Evolutionary conservation across 2,888 invertebrate species (phyloP), one percentile per base, ranked within the genome.

Genomic region (Pasiphila rectangulata): DNA sequence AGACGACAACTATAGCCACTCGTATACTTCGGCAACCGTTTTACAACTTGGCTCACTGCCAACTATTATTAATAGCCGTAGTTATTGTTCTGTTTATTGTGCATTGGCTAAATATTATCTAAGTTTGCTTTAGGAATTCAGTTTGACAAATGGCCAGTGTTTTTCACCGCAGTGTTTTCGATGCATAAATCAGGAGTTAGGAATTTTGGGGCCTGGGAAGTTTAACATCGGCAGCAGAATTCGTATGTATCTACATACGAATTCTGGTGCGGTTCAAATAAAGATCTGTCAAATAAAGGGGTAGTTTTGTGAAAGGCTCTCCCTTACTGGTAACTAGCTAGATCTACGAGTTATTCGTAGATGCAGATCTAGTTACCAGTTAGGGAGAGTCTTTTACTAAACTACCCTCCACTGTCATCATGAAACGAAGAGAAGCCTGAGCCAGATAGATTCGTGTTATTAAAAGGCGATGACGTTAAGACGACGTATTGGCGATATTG

Each of bases 1-100:
- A 70, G 67, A 58, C 67, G 57, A 66, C 69, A 69, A 72, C 68
- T 69, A 51, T 60, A 63, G 59, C 67, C 61, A 60, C 62, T 54
- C 59, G 59, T 65, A 63, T 64, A 65, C 67, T 73, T 67, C 61
- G 56, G 63, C 62, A 55, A 70, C 66, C 69, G 56, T 64, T 67
- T 66, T 67, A 69, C 60, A 61, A 73, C 59, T 79, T 77, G 76
- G 76, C 72, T 62, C 53, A 52, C 61, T 67, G 75, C 78, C 77
- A 76, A 68, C 56, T 64, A 66, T 71, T 77, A 73, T 75, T 72
- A 75, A 73, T 72, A 61, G 68, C 55, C 48, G 41, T 46, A 58
- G 45, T 67, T 68, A 70, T 67, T 66, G 66, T 67, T 63, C 57
- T 67, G 63, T 66, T 66, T 66, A 63, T 64, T 60, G 53, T 59